A percentile compares a stretch with the other conserved stretches of the same genome.
Conservation (phyloP, 1,140 invertebrate genomes). For the Zaprionus gabonicus region DNA sequence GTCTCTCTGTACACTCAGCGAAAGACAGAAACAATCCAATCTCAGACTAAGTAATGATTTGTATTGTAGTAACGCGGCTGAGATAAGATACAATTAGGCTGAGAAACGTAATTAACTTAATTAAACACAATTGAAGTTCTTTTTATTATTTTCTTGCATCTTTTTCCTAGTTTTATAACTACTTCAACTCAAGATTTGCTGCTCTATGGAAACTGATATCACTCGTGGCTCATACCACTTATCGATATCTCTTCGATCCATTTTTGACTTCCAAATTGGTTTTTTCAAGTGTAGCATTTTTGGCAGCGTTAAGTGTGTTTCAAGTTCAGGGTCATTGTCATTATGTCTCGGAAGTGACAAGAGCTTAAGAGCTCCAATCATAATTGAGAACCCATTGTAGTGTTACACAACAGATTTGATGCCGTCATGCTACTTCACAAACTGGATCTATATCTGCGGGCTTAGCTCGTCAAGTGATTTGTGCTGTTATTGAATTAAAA, state of each 20-base stretch:
- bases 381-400: slow-evolving; percentile 63
- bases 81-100: slow-evolving; percentile 2
- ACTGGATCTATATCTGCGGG: slow-evolving; percentile 43
- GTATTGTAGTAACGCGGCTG: neutral
- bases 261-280: neutral
- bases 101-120: neutral
- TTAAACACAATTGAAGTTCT: slow-evolving; percentile 3
- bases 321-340: slow-evolving; percentile 68
- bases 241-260: neutral
- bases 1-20: slow-evolving; percentile 7
- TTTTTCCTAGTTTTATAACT: neutral
- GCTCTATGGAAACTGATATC: neutral
- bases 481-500: slow-evolving; percentile 26
- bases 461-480: slow-evolving; percentile 45
- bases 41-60: neutral
- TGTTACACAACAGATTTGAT: slow-evolving; percentile 65
- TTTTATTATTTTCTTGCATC: neutral
- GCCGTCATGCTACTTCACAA: slow-evolving; percentile 75
- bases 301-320: slow-evolving; percentile 25
- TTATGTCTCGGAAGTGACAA: slow-evolving; percentile 77
- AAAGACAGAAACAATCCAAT: neutral
- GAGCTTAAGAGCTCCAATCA: slow-evolving; percentile 30
- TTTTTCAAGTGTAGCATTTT: slow-evolving; percentile 31
- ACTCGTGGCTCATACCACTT: neutral
- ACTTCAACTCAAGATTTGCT: neutral